A percentile compares a stretch with the other conserved stretches of the same genome.
These are phyloP conservation scores for Gorsachius goisagi DNA, from an alignment of 2,113 vertebrate species.

Conservation along the genomic window DNA sequence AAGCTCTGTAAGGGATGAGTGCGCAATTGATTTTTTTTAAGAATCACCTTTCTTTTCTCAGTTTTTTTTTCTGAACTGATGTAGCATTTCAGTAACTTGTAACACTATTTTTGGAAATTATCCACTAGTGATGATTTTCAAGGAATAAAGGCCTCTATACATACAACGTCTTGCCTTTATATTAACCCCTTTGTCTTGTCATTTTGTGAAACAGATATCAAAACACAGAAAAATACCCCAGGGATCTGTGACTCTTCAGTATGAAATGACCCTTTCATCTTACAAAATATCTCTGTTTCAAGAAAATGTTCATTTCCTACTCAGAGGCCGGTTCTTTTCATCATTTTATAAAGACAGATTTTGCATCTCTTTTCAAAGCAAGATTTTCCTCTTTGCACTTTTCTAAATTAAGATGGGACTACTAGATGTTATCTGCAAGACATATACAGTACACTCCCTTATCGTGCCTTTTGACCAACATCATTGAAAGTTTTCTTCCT, in stretches of 20 bases:
- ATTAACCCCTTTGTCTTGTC: background rate
- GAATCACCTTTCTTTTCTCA: background rate
- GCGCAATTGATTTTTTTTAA: background rate
- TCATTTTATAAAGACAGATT: background rate
- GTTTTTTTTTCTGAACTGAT: background rate
- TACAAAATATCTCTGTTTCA: background rate
- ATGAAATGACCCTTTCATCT: background rate
- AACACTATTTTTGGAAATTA: conserved; percentile 39
- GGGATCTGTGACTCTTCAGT: background rate
- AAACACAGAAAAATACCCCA: background rate
- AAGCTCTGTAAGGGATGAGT: background rate
- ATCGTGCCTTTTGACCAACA: background rate
- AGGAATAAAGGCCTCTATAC: background rate
- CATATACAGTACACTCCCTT: background rate
- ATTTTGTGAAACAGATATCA: conserved; percentile 12
- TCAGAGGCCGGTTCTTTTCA: background rate
- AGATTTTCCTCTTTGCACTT: background rate
- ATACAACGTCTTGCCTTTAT: background rate
- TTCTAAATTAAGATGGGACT: background rate
- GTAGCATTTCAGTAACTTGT: background rate
- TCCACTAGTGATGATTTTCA: background rate
- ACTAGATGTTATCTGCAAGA: background rate
- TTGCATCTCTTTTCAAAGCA: background rate
- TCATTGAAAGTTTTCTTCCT: background rate
- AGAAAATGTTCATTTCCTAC: conserved; percentile 7